Conservation (phyloP, 2,797 vertebrate genomes). For the Eulemur mongoz region DNA sequence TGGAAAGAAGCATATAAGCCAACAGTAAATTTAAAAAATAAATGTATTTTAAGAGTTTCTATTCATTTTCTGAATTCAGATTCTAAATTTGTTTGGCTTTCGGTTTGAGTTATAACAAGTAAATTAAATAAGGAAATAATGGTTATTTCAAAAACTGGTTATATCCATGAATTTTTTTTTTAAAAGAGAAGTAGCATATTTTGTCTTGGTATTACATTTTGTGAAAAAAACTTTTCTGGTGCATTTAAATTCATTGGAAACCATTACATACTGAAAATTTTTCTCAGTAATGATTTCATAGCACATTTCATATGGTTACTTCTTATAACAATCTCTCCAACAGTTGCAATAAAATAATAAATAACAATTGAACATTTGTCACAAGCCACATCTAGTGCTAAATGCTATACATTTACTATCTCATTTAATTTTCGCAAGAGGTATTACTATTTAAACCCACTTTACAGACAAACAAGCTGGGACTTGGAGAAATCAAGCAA, state of each 20-base stretch:
- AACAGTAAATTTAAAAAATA: background rate
- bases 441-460: background rate
- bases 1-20: background rate
- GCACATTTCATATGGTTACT: background rate
- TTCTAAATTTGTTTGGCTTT: background rate
- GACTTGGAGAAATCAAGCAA: background rate
- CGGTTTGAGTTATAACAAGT: background rate
- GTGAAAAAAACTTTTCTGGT: background rate
- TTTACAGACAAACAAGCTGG: background rate
- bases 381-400: background rate
- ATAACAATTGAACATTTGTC: background rate
- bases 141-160: background rate
- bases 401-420: background rate
- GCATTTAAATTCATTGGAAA: background rate
- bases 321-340: background rate
- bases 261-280: background rate
- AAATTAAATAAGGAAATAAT: constrained; percentile 4
- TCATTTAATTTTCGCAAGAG: background rate
- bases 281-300: background rate
- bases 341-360: constrained; percentile 5
- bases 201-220: background rate
- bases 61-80: constrained; percentile 26
- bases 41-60: background rate
- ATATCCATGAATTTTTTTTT: background rate
- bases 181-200: background rate